Conservation (phyloP, 2,888 invertebrate species). For the Dione juno region DNA sequence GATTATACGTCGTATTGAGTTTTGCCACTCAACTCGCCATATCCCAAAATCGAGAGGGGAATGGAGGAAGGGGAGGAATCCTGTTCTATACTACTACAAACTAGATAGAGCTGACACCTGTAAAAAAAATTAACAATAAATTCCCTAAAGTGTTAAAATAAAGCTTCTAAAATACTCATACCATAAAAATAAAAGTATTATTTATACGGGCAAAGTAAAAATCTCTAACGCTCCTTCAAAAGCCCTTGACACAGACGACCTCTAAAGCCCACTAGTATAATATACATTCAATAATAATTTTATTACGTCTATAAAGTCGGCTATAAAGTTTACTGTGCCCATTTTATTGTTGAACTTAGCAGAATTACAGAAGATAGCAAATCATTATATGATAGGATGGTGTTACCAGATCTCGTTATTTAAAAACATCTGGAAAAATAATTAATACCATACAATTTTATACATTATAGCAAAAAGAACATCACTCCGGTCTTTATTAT, state of each 20-base stretch:
- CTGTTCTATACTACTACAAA: no score
- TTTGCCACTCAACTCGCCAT: no score
- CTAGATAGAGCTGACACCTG: background rate
- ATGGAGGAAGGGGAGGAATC: no score
- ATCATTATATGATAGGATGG: constrained; percentile 30
- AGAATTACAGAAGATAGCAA: constrained; percentile 49
- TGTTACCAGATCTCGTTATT: constrained; percentile 7
- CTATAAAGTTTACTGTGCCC: constrained; percentile 53
- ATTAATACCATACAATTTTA: no score
- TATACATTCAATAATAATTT: constrained; percentile 56
- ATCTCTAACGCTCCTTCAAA: constrained; percentile 22
- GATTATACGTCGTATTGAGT: no score
- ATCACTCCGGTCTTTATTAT: no score
- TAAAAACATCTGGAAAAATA: no score
- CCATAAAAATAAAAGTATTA: background rate
- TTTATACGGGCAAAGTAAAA: constrained; percentile 30
- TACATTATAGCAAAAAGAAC: no score
- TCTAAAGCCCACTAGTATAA: constrained; percentile 39
- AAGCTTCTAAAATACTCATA: background rate
- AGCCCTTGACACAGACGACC: constrained; percentile 35
- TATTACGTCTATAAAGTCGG: constrained; percentile 54
- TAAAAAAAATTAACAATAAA: background rate
- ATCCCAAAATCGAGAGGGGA: no score
- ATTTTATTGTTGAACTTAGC: constrained; percentile 55
- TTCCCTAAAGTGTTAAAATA: background rate